These are phyloP conservation scores for Malurus leucopterus DNA, from an alignment of 2,797 vertebrate genomes.

Conservation along the genomic window DNA sequence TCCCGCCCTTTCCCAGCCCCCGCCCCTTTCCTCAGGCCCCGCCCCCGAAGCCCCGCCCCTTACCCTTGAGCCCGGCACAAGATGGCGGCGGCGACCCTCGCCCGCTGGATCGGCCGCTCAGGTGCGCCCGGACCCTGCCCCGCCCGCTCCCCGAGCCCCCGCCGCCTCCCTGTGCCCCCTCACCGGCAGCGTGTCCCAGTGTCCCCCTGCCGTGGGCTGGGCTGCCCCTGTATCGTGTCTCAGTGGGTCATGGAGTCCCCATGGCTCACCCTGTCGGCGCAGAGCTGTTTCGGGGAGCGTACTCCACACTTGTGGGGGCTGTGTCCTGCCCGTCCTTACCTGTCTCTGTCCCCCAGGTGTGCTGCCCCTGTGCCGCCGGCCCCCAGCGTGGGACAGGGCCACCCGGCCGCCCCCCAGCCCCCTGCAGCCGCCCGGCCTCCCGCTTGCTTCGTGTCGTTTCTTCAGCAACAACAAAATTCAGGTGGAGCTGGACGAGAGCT, in stretches of 20 bases:
- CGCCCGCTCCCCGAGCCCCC: background rate
- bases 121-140: background rate
- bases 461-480: slow-evolving; percentile 50
- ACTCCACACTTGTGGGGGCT: rapidly evolving
- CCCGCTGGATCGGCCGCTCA: background rate
- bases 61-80: background rate
- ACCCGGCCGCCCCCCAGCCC: background rate
- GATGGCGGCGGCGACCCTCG: background rate
- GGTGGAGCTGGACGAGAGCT: slow-evolving; percentile 48
- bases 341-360: background rate
- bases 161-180: background rate
- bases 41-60: background rate
- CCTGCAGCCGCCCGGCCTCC: background rate
- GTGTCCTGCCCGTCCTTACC: background rate
- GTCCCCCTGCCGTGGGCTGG: too few relatives aligned
- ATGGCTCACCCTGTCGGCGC: rapidly evolving
- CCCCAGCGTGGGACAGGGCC: background rate
- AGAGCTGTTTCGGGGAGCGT: background rate
- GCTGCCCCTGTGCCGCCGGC: background rate
- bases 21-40: background rate
- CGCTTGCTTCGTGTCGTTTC: background rate
- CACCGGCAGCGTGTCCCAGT: too few relatives aligned
- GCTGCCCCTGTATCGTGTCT: rapidly evolving
- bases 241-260: background rate
- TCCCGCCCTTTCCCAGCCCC: background rate